A percentile compares a stretch with the other conserved stretches of the same genome.
Evolutionary conservation across 2,797 vertebrate species (phyloP).

Genomic region (Tarsius wallacei): DNA sequence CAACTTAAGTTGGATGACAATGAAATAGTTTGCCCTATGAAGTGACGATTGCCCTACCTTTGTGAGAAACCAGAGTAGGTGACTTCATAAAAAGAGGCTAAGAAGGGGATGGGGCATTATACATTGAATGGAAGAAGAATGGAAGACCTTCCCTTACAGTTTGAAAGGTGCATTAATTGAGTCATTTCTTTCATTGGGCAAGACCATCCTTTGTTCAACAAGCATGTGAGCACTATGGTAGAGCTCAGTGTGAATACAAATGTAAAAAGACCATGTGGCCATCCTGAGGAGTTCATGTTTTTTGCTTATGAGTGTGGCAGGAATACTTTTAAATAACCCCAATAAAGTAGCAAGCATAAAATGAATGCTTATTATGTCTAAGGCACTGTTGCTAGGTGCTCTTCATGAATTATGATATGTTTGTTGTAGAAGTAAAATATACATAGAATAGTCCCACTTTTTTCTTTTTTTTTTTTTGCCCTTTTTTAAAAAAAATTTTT

Average conservation of each 20-base stretch:
- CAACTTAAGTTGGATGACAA: not conserved
- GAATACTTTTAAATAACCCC: not conserved
- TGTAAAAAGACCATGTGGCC: not conserved
- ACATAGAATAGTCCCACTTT: not conserved
- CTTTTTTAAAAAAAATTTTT: too few relatives aligned
- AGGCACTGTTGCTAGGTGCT: not conserved
- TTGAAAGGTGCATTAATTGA: not conserved
- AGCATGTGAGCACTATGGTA: not conserved
- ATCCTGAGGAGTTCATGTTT: not conserved
- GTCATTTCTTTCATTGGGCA: not conserved
- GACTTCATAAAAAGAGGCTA: not conserved
- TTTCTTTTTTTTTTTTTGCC: not conserved
- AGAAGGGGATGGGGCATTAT: not conserved
- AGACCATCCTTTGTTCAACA: not conserved
- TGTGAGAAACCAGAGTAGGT: not conserved
- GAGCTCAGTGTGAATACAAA: not conserved
- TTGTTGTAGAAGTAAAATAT: not conserved
- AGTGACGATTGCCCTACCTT: not conserved
- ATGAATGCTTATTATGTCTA: not conserved
- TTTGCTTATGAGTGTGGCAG: not conserved
- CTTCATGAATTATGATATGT: not conserved
- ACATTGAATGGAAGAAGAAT: not conserved
- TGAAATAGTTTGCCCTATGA: not conserved
- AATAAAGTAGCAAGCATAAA: not conserved
- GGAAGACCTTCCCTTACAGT: not conserved